A percentile compares a stretch with the other conserved stretches of the same genome.
Conservation (phyloP, 2,113 vertebrate genomes). For the Thalassoma bifasciatum region DNA sequence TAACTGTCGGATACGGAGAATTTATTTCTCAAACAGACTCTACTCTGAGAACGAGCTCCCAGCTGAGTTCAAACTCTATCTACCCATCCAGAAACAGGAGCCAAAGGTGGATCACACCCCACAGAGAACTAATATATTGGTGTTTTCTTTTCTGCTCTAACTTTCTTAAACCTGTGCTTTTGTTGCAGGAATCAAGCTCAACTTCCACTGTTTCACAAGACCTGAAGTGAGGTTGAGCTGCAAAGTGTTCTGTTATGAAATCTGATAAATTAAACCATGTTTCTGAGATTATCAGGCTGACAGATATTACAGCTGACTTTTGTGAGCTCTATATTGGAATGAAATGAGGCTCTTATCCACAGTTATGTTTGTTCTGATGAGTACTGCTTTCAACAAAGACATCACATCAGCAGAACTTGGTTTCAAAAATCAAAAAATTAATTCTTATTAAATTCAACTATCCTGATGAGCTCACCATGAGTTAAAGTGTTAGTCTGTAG, state of each 20-base stretch:
- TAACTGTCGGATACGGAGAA: constrained; percentile 95
- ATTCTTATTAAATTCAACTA: too few relatives aligned
- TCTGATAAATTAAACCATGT: constrained; percentile 6
- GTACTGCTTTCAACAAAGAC: too few relatives aligned
- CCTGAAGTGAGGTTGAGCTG: too few relatives aligned
- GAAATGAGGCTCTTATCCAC: too few relatives aligned
- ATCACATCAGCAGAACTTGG: too few relatives aligned
- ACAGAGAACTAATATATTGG: too few relatives aligned
- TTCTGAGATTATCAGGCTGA: neutral
- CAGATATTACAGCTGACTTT: too few relatives aligned
- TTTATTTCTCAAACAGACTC: constrained; percentile 97
- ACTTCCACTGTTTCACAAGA: constrained; percentile 4
- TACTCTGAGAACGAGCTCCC: constrained; percentile 97
- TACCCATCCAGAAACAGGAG: constrained; percentile 94
- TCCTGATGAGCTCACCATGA: neutral
- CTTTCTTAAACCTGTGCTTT: constrained; percentile 11
- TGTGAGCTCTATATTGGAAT: too few relatives aligned
- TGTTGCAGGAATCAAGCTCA: constrained; percentile 69
- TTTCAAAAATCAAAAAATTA: too few relatives aligned
- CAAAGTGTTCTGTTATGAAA: constrained; percentile 23
- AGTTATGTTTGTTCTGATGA: too few relatives aligned
- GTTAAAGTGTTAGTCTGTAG: too few relatives aligned
- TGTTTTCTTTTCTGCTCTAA: neutral
- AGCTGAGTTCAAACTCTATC: constrained; percentile 96
- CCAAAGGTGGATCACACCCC: constrained; percentile 86